A percentile compares a stretch with the other conserved stretches of the same genome.
These are phyloP conservation scores for Molothrus ater DNA, from an alignment of 2,797 vertebrate species.

Conservation along the genomic window DNA sequence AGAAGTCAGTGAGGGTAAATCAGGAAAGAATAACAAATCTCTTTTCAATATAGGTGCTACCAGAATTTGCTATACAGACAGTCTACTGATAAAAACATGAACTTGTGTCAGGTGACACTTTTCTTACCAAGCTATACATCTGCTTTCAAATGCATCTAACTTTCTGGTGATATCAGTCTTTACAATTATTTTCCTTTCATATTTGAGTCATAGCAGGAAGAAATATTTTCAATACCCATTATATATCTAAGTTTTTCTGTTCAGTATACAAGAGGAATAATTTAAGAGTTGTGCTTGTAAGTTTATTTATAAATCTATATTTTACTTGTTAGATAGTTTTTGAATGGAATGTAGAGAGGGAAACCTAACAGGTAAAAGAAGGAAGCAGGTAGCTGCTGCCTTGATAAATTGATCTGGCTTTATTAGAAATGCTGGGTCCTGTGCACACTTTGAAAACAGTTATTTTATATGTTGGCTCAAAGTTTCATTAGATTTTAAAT, in stretches of 20 bases:
- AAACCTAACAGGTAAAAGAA: not conserved
- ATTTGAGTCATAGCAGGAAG: not conserved
- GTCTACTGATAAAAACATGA: not conserved
- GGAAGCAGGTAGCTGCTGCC: not conserved
- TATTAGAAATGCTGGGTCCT: not conserved
- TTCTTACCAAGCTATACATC: not conserved
- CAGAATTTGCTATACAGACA: not conserved
- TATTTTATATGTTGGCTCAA: not conserved
- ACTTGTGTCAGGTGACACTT: not conserved
- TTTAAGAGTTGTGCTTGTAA: not conserved
- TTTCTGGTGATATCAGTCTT: not conserved
- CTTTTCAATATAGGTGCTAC: not conserved
- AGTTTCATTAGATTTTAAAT: not conserved
- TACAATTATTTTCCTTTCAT: not conserved
- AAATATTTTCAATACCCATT: not conserved
- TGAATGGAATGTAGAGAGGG: not conserved
- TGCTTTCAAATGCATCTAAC: not conserved
- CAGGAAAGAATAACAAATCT: not conserved
- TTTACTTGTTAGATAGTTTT: not conserved
- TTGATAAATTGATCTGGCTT: not conserved
- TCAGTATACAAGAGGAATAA: not conserved
- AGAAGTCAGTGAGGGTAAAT: not conserved
- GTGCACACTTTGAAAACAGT: not conserved
- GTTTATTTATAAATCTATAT: not conserved
- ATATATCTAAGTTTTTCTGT: not conserved